Percentiles rank a stretch among this genome's conserved stretches.
These are phyloP conservation scores for Oasisia sp. DNA, from an alignment of 2,888 invertebrate genomes.

Conservation along the genomic window DNA sequence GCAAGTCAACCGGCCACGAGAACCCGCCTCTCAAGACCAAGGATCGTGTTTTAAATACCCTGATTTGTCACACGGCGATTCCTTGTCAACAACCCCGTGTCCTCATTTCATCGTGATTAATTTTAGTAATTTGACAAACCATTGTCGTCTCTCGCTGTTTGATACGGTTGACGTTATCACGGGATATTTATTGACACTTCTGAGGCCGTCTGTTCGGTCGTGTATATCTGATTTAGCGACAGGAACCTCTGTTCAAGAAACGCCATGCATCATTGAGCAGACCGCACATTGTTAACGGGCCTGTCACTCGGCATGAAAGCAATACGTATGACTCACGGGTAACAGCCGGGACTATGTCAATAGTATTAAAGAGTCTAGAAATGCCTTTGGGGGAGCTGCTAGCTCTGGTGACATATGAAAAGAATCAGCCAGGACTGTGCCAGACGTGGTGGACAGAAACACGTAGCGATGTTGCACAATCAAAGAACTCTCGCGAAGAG, in stretches of 20 bases:
- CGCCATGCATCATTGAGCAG: background rate
- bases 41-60: background rate
- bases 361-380: background rate
- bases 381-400: background rate
- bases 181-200: background rate
- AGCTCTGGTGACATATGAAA: background rate
- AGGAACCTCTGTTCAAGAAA: background rate
- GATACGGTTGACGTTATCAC: background rate
- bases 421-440: background rate
- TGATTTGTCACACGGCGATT: background rate
- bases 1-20: background rate
- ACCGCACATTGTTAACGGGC: background rate
- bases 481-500: background rate
- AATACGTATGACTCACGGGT: background rate
- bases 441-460: background rate
- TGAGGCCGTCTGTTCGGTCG: background rate
- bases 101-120: background rate
- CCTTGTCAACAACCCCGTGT: background rate
- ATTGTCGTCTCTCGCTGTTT: background rate
- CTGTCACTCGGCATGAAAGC: background rate
- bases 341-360: background rate
- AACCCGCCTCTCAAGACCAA: background rate
- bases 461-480: background rate
- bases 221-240: background rate
- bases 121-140: background rate